A percentile compares a stretch with the other conserved stretches of the same genome.
Conservation (phyloP, 2,113 vertebrate genomes). For the Gymnogyps californianus region DNA sequence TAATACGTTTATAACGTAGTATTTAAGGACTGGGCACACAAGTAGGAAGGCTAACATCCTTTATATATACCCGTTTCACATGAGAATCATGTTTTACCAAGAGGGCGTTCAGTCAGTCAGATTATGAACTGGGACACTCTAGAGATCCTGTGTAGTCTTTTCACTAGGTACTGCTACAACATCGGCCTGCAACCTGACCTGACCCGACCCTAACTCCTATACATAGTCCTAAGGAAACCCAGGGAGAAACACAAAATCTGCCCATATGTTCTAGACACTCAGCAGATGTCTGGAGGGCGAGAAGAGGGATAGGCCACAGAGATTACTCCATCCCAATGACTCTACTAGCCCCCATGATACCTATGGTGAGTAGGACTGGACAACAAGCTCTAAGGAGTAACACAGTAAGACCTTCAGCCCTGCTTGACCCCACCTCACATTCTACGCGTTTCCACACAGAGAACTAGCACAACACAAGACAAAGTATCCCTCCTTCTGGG, state of each 20-base stretch:
- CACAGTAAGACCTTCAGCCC: background rate
- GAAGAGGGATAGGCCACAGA: background rate
- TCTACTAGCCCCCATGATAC: background rate
- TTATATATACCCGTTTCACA: background rate
- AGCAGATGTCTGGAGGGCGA: background rate
- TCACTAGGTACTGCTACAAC: background rate
- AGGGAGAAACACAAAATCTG: background rate
- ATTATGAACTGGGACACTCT: background rate
- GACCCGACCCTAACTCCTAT: background rate
- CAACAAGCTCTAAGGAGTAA: background rate
- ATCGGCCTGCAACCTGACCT: background rate
- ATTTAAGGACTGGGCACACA: background rate
- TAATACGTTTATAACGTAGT: background rate
- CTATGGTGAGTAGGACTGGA: background rate
- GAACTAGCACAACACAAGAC: background rate
- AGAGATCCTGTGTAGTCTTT: rapidly evolving
- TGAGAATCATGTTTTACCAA: rapidly evolving
- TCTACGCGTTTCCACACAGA: background rate
- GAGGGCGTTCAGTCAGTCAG: background rate
- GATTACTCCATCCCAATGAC: background rate
- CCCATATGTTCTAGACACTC: background rate
- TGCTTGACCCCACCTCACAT: background rate
- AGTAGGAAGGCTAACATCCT: background rate
- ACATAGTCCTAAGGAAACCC: background rate
- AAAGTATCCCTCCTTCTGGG: background rate